phyloP scores from a whole-genome alignment of 1,140 invertebrate species.

The Metaphire vulgaris region DNA sequence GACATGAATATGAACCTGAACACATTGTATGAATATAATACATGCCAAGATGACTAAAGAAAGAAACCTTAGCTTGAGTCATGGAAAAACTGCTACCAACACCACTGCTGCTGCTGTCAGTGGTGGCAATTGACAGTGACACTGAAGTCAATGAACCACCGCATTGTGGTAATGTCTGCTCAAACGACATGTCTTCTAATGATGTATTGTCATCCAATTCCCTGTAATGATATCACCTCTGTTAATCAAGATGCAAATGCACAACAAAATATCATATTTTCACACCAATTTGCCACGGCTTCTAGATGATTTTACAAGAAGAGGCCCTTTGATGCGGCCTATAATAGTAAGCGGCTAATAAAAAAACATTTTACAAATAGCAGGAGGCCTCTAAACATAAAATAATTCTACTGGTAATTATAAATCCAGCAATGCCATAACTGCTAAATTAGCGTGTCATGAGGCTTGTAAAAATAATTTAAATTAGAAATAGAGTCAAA shows the following conservation, averaged over 20 bases:
- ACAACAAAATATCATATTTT: neutral
- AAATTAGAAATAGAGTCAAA: too few relatives aligned
- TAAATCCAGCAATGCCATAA: too few relatives aligned
- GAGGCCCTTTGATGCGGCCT: too few relatives aligned
- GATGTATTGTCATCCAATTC: slow-evolving; percentile 78
- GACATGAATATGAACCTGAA: too few relatives aligned
- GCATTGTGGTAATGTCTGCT: slow-evolving; percentile 65
- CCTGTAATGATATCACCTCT: slow-evolving; percentile 59
- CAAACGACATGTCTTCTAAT: slow-evolving; percentile 68
- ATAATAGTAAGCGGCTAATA: too few relatives aligned
- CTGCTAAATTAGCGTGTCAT: too few relatives aligned
- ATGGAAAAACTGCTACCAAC: slow-evolving; percentile 32
- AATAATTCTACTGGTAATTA: neutral
- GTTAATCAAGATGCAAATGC: slow-evolving; percentile 17
- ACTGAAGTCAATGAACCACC: slow-evolving; percentile 79
- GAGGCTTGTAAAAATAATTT: too few relatives aligned
- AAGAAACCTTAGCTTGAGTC: slow-evolving; percentile 14
- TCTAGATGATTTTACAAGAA: neutral
- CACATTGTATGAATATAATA: too few relatives aligned
- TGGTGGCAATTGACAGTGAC: slow-evolving; percentile 64
- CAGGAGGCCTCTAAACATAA: too few relatives aligned
- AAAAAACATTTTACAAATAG: too few relatives aligned
- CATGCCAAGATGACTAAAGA: too few relatives aligned
- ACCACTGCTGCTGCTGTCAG: slow-evolving; percentile 63
- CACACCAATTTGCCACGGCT: neutral